Percentiles rank a stretch among this genome's conserved stretches.
Conservation (phyloP, 1,140 invertebrate species). For the Leptinotarsa lineolata region DNA sequence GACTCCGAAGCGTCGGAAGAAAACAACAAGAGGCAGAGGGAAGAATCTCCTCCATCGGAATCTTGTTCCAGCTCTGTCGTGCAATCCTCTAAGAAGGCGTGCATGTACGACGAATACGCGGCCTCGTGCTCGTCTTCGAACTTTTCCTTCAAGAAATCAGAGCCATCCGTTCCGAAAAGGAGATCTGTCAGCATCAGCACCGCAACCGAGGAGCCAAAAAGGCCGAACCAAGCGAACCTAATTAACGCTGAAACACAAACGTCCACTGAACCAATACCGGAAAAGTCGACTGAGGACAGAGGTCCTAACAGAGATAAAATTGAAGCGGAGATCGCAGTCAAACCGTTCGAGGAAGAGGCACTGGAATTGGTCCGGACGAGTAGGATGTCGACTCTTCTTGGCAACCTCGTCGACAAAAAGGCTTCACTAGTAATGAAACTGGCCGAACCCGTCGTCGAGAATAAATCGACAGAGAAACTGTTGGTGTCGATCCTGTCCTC, state of each 20-base stretch:
- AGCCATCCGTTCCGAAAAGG: conserved; percentile 31
- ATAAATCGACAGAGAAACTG: conserved; percentile 27
- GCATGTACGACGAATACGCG: conserved; percentile 43
- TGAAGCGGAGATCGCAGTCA: conserved; percentile 24
- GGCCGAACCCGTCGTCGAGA: conserved; percentile 10
- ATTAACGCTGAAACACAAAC: conserved; percentile 47
- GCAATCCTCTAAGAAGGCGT: conserved; percentile 39
- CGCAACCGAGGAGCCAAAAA: conserved; percentile 36
- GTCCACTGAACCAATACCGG: background rate
- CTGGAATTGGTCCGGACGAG: conserved; percentile 45
- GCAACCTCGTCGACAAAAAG: conserved; percentile 42
- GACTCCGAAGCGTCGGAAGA: conserved; percentile 26
- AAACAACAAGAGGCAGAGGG: conserved; percentile 21
- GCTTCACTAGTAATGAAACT: conserved; percentile 24
- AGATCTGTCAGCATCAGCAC: conserved; percentile 41
- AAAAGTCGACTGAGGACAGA: background rate
- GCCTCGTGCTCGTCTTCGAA: conserved; percentile 46
- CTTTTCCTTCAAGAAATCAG: conserved; percentile 35
- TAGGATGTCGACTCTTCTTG: conserved; percentile 42
- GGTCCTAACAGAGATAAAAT: conserved; percentile 21
- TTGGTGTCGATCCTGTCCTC: conserved; percentile 42
- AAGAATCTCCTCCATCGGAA: conserved; percentile 35
- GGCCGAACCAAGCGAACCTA: conserved; percentile 38
- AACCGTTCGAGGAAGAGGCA: conserved; percentile 46
- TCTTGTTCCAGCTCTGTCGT: conserved; percentile 18